A percentile compares a stretch with the other conserved stretches of the same genome.
These are phyloP conservation scores for Cygnus olor DNA, from an alignment of 2,797 vertebrate species.

Conservation along the genomic window DNA sequence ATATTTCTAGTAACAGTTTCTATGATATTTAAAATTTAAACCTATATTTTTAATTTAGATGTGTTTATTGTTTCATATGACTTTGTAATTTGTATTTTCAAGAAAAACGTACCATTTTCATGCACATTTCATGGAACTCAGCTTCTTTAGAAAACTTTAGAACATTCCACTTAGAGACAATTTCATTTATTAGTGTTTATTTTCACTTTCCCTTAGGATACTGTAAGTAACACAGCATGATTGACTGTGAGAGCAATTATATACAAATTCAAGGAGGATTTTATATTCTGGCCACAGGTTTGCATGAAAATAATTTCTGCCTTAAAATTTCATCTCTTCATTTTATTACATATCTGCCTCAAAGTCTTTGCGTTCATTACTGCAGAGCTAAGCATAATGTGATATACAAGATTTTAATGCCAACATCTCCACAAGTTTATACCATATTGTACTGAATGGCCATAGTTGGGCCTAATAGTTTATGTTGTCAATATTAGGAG, in stretches of 20 bases:
- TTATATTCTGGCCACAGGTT: not conserved
- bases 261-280: not conserved
- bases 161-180: not conserved
- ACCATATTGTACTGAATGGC: not conserved
- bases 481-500: not conserved
- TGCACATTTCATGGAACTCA: not conserved
- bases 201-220: not conserved
- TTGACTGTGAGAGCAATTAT: constrained; percentile 5
- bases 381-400: not conserved
- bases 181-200: constrained; percentile 34
- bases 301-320: not conserved
- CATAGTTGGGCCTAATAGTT: not conserved
- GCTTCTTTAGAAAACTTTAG: not conserved
- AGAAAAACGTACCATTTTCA: not conserved
- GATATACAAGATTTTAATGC: not conserved
- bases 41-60: not conserved
- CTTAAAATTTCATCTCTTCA: not conserved
- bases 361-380: not conserved
- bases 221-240: not conserved
- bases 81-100: not conserved
- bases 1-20: not conserved
- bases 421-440: not conserved
- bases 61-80: not conserved
- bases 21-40: not conserved
- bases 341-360: not conserved